These are phyloP conservation scores for Sardina pilchardus DNA, from an alignment of 2,113 vertebrate genomes.

Conservation along the genomic window DNA sequence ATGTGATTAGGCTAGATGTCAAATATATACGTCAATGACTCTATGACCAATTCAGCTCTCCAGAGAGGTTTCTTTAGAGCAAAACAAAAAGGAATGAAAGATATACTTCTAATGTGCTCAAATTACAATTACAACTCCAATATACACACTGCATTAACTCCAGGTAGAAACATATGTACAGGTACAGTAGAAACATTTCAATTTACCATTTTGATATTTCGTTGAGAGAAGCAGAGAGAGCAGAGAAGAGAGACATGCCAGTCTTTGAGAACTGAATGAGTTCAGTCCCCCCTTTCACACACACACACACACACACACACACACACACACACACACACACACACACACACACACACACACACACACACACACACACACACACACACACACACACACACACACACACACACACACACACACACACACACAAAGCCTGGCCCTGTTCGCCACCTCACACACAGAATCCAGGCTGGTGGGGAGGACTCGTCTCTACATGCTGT, in stretches of 20 bases:
- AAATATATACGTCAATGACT: too few relatives aligned
- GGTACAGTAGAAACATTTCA: background rate
- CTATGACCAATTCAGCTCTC: background rate
- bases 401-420: too few relatives aligned
- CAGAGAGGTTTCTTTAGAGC: background rate
- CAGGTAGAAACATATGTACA: background rate
- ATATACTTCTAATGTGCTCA: background rate
- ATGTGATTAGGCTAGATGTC: background rate
- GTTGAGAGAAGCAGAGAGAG: background rate
- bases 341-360: too few relatives aligned
- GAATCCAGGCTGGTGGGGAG: constrained; percentile 36
- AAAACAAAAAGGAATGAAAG: background rate
- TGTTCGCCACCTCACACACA: constrained; percentile 27
- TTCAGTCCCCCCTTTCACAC: constrained; percentile 1
- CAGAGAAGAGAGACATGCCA: background rate
- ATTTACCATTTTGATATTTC: background rate
- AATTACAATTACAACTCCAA: background rate
- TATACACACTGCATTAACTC: background rate
- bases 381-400: too few relatives aligned
- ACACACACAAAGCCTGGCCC: constrained; percentile 24
- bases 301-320: too few relatives aligned
- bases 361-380: too few relatives aligned
- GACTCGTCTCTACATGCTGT: constrained; percentile 74
- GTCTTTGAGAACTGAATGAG: constrained; percentile 9
- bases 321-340: too few relatives aligned